Percentiles rank a stretch among this genome's conserved stretches.
Evolutionary conservation across 2,113 vertebrate genomes (phyloP).

Genomic region (Dolichotis patagonum): DNA sequence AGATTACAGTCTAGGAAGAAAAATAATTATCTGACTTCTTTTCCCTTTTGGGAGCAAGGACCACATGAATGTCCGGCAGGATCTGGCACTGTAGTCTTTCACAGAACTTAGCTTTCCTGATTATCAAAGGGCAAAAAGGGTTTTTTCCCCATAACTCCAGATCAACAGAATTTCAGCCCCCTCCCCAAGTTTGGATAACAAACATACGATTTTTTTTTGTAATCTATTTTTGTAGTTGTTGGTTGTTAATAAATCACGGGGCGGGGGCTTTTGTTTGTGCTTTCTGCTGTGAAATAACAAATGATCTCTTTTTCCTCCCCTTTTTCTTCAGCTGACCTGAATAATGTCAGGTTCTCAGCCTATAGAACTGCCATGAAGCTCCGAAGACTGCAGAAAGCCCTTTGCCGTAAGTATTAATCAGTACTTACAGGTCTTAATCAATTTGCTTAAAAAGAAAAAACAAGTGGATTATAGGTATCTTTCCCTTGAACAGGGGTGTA

Average conservation of each 20-base stretch:
- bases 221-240: conserved; percentile 22
- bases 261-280: conserved; percentile 18
- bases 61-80: neutral
- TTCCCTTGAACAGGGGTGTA: conserved; percentile 1
- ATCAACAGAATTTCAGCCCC: conserved; percentile 34
- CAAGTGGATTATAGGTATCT: neutral
- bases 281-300: conserved; percentile 74
- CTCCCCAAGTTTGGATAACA: conserved; percentile 4
- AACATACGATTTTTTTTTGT: neutral
- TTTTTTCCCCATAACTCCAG: neutral
- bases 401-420: conserved; percentile 93
- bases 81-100: neutral
- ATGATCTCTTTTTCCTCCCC: conserved; percentile 33
- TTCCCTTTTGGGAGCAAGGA: neutral
- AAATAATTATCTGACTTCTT: neutral
- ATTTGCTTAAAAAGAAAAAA: conserved; percentile 35
- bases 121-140: neutral
- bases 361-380: conserved; percentile 99
- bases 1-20: neutral
- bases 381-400: conserved; percentile 97
- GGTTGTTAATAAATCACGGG: neutral
- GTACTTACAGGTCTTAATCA: neutral
- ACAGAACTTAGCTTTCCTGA: neutral
- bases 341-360: conserved; percentile 98
- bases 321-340: conserved; percentile 92